Evolutionary conservation across 2,888 invertebrate genomes (phyloP).

Genomic region (Vanessa cardui): DNA sequence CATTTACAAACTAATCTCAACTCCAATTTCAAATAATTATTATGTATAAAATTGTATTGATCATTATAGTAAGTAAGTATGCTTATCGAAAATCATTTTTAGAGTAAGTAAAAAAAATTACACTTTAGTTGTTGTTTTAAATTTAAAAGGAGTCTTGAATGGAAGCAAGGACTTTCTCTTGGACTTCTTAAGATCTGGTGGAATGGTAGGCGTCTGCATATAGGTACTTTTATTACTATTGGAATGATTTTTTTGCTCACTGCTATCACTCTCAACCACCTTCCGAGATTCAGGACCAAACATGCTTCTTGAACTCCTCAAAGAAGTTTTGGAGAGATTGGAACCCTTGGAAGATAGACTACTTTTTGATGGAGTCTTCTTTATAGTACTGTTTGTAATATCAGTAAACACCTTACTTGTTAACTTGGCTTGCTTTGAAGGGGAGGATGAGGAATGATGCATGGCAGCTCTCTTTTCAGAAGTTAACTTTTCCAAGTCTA

Average conservation of each 20-base stretch:
- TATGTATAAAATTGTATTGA: not conserved
- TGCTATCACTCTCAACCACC: slow-evolving; percentile 55
- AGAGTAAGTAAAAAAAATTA: slow-evolving; percentile 42
- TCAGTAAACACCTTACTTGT: slow-evolving; percentile 60
- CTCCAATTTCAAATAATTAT: not conserved
- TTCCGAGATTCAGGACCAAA: slow-evolving; percentile 63
- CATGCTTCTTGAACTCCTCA: slow-evolving; percentile 52
- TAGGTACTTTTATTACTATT: slow-evolving; percentile 53
- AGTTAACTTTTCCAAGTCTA: slow-evolving; percentile 65
- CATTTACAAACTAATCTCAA: slow-evolving; percentile 17
- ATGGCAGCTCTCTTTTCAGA: slow-evolving; percentile 65
- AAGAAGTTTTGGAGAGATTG: slow-evolving; percentile 59
- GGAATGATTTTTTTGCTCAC: slow-evolving; percentile 53
- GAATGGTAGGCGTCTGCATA: slow-evolving; percentile 59
- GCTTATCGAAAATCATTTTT: not conserved
- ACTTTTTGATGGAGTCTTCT: slow-evolving; percentile 71
- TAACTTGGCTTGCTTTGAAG: slow-evolving; percentile 70
- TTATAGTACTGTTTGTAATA: slow-evolving; percentile 62
- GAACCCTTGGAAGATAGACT: slow-evolving; percentile 68
- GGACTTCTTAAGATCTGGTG: slow-evolving; percentile 64
- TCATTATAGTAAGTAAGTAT: not conserved
- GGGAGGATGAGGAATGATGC: slow-evolving; percentile 68
- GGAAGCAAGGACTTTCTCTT: slow-evolving; percentile 71
- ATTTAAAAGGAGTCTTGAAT: slow-evolving; percentile 79
- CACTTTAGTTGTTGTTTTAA: slow-evolving; percentile 68